Evolutionary conservation across 2,113 vertebrate genomes (phyloP), one percentile per base, ranked within the genome.

Genomic region (Delphinus delphis): DNA sequence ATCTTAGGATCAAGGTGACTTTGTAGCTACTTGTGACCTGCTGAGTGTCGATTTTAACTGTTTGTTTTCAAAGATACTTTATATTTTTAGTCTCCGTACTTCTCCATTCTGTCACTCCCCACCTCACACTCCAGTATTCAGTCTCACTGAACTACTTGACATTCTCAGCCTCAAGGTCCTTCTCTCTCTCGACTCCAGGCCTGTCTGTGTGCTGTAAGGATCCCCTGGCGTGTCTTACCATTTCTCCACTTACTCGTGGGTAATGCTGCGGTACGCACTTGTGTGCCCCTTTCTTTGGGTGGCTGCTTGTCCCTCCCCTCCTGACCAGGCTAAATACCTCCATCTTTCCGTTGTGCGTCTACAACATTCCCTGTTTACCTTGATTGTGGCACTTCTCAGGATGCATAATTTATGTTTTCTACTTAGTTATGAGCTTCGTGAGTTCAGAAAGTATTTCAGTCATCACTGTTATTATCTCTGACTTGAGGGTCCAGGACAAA

Each of bases 141-240:
- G 44, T 76, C 26, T 36, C 23, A 17, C n/a, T 58, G 23, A 77
- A 17, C 2, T 5, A 13, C 44, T 31, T 28, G 41, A 21, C 8
- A 8, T 36, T 60, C 65, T 60, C 38, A 15, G 11, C 11, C 31
- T 63, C 53, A 4, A 0, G 6, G 15, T 41, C 73, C 50, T 65
- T 28, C 31, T 44, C 10, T 60, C 17, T 70, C 13, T 17, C 60
- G 20, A 44, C 9, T 8, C 17, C 15, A 25, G 80, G 23, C 44
- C 41, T 31, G 12, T 63, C 12, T 3, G 33, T 2, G 1, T 3
- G 12, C 21, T 1, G 1, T 31, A 3, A 2, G 25, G 8, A 12
- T 26, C 71, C 8, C 55, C 31, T 47, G 33, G 20, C 25, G 3
- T 12, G 23, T 5, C 23, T 50, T 12, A n/a, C 0, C 4, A 8